Evolutionary conservation across 2,797 vertebrate species (phyloP), one percentile per base, ranked within the genome.

Genomic region (Craterocephalus amniculus): DNA sequence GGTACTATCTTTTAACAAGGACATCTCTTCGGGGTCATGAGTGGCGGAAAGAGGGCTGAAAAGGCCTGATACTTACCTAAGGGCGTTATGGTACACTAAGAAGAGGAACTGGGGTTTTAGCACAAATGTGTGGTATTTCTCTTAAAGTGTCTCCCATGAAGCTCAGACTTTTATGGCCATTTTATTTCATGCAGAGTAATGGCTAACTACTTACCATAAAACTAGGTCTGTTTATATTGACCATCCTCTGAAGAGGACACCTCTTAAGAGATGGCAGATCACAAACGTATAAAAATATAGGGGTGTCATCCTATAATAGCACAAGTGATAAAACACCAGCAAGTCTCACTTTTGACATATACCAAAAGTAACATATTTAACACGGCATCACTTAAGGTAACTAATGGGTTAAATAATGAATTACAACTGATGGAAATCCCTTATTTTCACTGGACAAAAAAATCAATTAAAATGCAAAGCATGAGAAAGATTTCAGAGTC

Each of bases 101-200:
- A 58, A 27, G 1, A 56, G 76, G 66, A 83, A 70, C 51, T 27
- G 22, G 12, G 22, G 45, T 36, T 84, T 86, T 86, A 69, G 83
- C 86, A 81, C 78, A 43, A 82, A 76, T 14, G 83, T 81, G 85
- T 78, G 86, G 87, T 73, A 81, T 89, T 88, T 85, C 82, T 83
- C 78, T 76, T 61, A 76, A 66, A 70, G 62, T 55, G 64, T 32
- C 65, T 65, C 69, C 80, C 38, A 35, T 69, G 70, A 81, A 70
- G 80, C 70, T 54, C 24, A 55, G 67, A 78, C 70, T 67, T 88
- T 85, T 85, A 86, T 11, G 79, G 65, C 69, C 48, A 45, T 20
- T 64, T 62, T 14, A 49, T 67, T 74, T 36, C 26, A 65, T 70
- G 67, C 61, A 73, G 67, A 81, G 78, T 65, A 85, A 76, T 63